Base-by-base conservation (phyloP, 2,888 invertebrate genomes). In the Monopis laevigella region DNA sequence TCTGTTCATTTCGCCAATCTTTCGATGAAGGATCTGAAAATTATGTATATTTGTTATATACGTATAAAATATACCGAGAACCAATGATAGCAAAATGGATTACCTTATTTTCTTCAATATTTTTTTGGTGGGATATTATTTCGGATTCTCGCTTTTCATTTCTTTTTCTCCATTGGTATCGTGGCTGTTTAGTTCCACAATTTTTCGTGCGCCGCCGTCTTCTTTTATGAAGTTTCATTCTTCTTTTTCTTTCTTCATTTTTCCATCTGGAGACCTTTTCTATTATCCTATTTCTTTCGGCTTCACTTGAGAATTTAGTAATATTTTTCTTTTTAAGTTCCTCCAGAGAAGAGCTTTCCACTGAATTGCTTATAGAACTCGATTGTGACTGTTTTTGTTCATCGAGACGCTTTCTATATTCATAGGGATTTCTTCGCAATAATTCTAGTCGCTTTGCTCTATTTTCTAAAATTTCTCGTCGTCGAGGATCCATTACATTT, bases 401-500 rank as follows among this genome's bases (percentile, higher is more conserved):
- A 51, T 72, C 62, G 48, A 68, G 30, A 70, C 53, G 32, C 51
- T 63, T 17, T 56, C 77, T 65, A 41, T 66, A 80, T 52, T 65
- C 68, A 2, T 62, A 63, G 40, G 80, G 78, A 41, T 77, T 72
- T 39, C 53, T 62, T 51, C 77, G 61, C 55, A 78, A 57, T 13
- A 64, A 59, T 54, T 73, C 70, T 50, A 78, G 54, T 50, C 59
- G 54, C 49, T 55, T 65, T 46, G 62, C 56, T 51, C 74, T 65
- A 43, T 60, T 61, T 50, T 77, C 75, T 46, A 77, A 52, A 45
- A 64, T 69, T 35, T 66, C 59, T 45, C 70, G 58, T 52, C 74
- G 59, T n/a, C 57, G 58, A 49, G 61, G 61, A 64, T 78, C 84
- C 59, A 51, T 69, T 51, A 66, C 85, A 82, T 88, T 86, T 86